Evolutionary conservation across 2,888 invertebrate genomes (phyloP).

Genomic region (Plemyria rubiginata): DNA sequence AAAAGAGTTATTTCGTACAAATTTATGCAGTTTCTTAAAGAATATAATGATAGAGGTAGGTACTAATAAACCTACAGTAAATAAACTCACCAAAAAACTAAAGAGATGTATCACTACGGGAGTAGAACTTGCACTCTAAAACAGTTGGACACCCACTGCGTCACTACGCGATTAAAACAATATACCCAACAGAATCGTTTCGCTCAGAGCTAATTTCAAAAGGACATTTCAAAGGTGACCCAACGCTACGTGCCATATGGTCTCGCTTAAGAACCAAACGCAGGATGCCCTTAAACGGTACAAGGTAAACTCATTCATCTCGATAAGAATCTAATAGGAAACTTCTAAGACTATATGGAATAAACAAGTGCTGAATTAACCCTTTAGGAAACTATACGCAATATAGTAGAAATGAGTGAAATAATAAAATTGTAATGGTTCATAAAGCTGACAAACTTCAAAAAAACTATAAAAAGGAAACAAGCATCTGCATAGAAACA

Average conservation of each 20-base stretch:
- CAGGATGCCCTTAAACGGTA: slow-evolving; percentile 40
- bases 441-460: background rate
- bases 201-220: slow-evolving; percentile 9
- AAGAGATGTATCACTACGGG: too few relatives aligned
- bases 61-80: too few relatives aligned
- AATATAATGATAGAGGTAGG: too few relatives aligned
- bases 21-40: too few relatives aligned
- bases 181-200: background rate
- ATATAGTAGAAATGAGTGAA: background rate
- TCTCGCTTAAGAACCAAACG: slow-evolving; percentile 32
- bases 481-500: background rate
- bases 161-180: background rate
- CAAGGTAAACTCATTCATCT: slow-evolving; percentile 50
- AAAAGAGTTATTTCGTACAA: too few relatives aligned
- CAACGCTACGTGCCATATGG: slow-evolving; percentile 37
- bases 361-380: slow-evolving; percentile 45
- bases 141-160: too few relatives aligned
- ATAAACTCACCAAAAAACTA: too few relatives aligned
- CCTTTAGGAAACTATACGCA: slow-evolving; percentile 15
- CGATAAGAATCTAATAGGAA: slow-evolving; percentile 54
- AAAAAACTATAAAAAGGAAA: background rate
- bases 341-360: slow-evolving; percentile 48
- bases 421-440: too few relatives aligned
- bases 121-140: too few relatives aligned
- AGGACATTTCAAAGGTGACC: slow-evolving; percentile 27